Conservation (phyloP, 2,888 invertebrate genomes). For the Dolichomitus sp. region DNA sequence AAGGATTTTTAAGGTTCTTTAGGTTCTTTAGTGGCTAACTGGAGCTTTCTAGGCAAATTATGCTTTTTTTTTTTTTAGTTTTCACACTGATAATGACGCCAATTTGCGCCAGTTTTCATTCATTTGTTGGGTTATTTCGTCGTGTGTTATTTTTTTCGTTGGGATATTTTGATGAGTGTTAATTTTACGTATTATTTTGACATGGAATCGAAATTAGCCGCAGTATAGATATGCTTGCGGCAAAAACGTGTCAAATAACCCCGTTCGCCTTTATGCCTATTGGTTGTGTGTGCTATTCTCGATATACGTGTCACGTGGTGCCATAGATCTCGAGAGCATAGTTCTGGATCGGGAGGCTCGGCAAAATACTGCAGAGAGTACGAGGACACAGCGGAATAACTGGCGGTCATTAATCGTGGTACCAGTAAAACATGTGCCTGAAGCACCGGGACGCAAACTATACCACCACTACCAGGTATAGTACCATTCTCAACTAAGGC, state of each 20-base stretch:
- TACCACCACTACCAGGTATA: not conserved
- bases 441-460: not conserved
- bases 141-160: too few relatives aligned
- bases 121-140: too few relatives aligned
- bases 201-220: too few relatives aligned
- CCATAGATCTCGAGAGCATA: constrained; percentile 5
- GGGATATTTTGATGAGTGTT: too few relatives aligned
- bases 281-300: not conserved
- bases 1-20: too few relatives aligned
- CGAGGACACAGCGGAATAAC: not conserved
- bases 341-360: not conserved
- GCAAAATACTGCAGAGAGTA: not conserved
- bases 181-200: too few relatives aligned
- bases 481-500: not conserved
- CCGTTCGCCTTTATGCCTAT: not conserved
- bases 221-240: too few relatives aligned
- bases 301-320: not conserved
- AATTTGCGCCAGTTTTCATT: too few relatives aligned
- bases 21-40: too few relatives aligned
- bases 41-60: too few relatives aligned
- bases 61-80: too few relatives aligned
- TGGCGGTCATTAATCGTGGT: constrained; percentile 13
- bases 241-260: not conserved
- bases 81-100: too few relatives aligned
- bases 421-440: not conserved